Conservation (phyloP, 92 coral and sea anemone genomes). For the Porites evermanni region DNA sequence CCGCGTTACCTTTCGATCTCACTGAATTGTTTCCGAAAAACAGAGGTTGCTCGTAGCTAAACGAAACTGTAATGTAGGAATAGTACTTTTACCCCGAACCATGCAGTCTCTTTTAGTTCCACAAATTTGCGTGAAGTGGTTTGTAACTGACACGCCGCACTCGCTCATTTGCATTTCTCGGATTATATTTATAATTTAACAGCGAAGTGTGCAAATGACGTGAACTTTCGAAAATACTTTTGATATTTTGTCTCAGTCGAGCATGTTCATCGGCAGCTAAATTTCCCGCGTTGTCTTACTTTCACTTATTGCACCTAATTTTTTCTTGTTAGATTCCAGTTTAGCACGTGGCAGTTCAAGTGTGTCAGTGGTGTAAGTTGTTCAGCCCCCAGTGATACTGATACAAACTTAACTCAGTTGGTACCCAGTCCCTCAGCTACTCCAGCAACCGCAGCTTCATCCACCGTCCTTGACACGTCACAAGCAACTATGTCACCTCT, state of each 20-base stretch:
- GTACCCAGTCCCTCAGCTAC: slow-evolving; percentile 37
- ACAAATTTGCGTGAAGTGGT: neutral
- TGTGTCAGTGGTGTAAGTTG: slow-evolving; percentile 93
- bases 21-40: too few species aligned
- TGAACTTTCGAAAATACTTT: too few species aligned
- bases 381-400: slow-evolving; percentile 13
- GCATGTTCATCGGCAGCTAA: too few species aligned
- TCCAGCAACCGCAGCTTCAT: slow-evolving; percentile 21
- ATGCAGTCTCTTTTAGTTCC: neutral
- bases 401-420: neutral
- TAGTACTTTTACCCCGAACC: too few species aligned
- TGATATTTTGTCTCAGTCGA: too few species aligned
- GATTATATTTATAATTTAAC: too few species aligned
- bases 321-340: slow-evolving; percentile 59
- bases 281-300: neutral
- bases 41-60: too few species aligned
- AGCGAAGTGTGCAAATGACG: too few species aligned
- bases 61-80: too few species aligned
- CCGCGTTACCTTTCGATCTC: too few species aligned
- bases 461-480: neutral
- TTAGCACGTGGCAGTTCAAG: slow-evolving; percentile 74
- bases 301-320: neutral
- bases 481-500: neutral
- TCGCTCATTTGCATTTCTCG: neutral
- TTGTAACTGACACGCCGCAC: neutral